Evolutionary conservation across 1,140 invertebrate species (phyloP).

Genomic region (Choristoneura fumiferana): DNA sequence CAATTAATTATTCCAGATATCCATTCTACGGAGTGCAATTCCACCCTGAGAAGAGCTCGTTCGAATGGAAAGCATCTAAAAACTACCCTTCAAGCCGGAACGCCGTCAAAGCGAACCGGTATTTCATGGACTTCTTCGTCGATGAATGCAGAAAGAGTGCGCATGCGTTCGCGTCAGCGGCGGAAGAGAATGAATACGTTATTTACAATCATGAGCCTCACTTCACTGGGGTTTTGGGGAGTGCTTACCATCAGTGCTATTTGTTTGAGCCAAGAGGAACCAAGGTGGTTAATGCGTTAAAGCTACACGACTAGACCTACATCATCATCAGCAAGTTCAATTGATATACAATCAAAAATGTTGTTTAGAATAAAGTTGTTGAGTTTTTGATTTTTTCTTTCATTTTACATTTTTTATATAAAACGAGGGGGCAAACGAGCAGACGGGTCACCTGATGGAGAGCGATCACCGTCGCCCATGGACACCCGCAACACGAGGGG

Average conservation of each 20-base stretch:
- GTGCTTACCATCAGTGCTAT: slow-evolving; percentile 79
- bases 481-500: no score
- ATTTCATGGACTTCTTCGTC: slow-evolving; percentile 93
- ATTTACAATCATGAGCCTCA: slow-evolving; percentile 84
- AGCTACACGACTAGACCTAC: no score
- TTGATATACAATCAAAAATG: no score
- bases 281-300: no score
- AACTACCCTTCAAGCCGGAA: slow-evolving; percentile 83
- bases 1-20: slow-evolving; percentile 73
- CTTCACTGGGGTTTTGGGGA: slow-evolving; percentile 79
- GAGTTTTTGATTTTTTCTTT: no score
- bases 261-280: slow-evolving; percentile 75
- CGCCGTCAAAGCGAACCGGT: slow-evolving; percentile 83
- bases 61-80: slow-evolving; percentile 84
- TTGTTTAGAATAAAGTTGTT: no score
- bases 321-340: no score
- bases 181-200: slow-evolving; percentile 75
- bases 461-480: no score
- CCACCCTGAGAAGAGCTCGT: slow-evolving; percentile 93
- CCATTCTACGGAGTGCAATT: slow-evolving; percentile 94
- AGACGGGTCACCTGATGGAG: no score
- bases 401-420: no score
- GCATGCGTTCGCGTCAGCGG: slow-evolving; percentile 71
- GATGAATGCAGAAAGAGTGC: slow-evolving; percentile 83
- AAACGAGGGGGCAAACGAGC: no score